Evolutionary conservation across 2,888 invertebrate genomes (phyloP).

Genomic region (Julus scandinavius): DNA sequence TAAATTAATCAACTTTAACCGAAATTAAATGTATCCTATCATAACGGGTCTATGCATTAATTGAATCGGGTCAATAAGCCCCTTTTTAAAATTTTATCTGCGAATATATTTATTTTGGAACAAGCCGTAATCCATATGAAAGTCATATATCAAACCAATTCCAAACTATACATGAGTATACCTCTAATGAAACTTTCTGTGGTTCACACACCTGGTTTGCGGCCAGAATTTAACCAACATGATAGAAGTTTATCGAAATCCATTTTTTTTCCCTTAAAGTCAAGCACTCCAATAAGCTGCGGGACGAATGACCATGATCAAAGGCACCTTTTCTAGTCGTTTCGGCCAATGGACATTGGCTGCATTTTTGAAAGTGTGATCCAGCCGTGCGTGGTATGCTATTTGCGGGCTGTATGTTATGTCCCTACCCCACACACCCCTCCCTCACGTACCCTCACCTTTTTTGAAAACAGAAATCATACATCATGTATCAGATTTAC

Average conservation of each 20-base stretch:
- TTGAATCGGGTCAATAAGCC: too few relatives aligned
- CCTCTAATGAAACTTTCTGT: too few relatives aligned
- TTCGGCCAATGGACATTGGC: constrained; percentile 5
- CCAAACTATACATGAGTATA: too few relatives aligned
- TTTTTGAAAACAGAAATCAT: constrained; percentile 52
- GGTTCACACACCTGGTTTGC: background rate
- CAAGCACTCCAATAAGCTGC: constrained; percentile 14
- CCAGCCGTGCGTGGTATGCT: constrained; percentile 33
- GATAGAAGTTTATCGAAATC: background rate
- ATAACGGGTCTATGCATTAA: too few relatives aligned
- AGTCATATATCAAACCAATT: too few relatives aligned
- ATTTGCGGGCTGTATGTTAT: constrained; percentile 28
- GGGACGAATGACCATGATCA: constrained; percentile 13
- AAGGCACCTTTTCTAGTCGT: constrained; percentile 19
- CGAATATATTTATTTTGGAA: too few relatives aligned
- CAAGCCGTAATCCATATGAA: too few relatives aligned
- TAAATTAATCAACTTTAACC: too few relatives aligned
- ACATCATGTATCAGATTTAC: constrained; percentile 52
- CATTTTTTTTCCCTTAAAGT: background rate
- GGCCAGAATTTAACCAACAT: background rate
- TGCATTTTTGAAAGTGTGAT: constrained; percentile 21
- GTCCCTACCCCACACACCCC: constrained; percentile 33
- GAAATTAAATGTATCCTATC: too few relatives aligned
- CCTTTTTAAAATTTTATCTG: too few relatives aligned
- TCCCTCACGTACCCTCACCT: constrained; percentile 40